These are phyloP conservation scores for Actinostola sp. DNA, from an alignment of 92 coral and sea anemone genomes.

Conservation along the genomic window DNA sequence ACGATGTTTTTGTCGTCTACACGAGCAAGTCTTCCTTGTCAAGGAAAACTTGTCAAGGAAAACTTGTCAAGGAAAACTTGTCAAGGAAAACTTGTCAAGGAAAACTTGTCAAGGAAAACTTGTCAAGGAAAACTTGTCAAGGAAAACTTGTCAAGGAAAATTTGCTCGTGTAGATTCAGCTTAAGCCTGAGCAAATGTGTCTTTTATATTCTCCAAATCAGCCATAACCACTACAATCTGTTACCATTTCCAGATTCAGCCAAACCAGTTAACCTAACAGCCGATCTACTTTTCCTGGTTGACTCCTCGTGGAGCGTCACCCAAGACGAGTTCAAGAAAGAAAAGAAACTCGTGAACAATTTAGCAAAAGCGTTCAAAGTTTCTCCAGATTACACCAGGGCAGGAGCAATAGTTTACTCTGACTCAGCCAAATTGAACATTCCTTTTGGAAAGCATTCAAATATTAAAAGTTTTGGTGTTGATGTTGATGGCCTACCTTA, in stretches of 20 bases:
- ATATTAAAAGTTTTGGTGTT: slow-evolving; percentile 49
- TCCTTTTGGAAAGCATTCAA: slow-evolving; percentile 50
- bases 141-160: too few relatives aligned
- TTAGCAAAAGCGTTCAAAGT: slow-evolving; percentile 57
- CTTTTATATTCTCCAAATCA: too few relatives aligned
- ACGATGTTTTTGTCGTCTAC: too few relatives aligned
- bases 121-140: too few relatives aligned
- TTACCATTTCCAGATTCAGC: slow-evolving; percentile 54
- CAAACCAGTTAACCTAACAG: slow-evolving; percentile 61
- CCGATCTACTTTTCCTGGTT: slow-evolving; percentile 78
- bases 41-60: too few relatives aligned
- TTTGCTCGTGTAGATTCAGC: too few relatives aligned
- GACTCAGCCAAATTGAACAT: slow-evolving; percentile 63
- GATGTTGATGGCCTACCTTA: slow-evolving; percentile 68
- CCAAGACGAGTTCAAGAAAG: slow-evolving; percentile 50
- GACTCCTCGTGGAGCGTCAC: slow-evolving; percentile 83
- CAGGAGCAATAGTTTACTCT: slow-evolving; percentile 74
- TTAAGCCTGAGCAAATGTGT: too few relatives aligned
- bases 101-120: too few relatives aligned
- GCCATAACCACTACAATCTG: too few relatives aligned
- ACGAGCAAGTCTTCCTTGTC: too few relatives aligned
- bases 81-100: too few relatives aligned
- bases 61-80: too few relatives aligned
- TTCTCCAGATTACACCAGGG: slow-evolving; percentile 69
- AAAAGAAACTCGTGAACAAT: slow-evolving; percentile 62